Percentiles rank a stretch among this genome's conserved stretches.
These are phyloP conservation scores for Chelon auratus DNA, from an alignment of 2,797 vertebrate genomes.

Conservation along the genomic window DNA sequence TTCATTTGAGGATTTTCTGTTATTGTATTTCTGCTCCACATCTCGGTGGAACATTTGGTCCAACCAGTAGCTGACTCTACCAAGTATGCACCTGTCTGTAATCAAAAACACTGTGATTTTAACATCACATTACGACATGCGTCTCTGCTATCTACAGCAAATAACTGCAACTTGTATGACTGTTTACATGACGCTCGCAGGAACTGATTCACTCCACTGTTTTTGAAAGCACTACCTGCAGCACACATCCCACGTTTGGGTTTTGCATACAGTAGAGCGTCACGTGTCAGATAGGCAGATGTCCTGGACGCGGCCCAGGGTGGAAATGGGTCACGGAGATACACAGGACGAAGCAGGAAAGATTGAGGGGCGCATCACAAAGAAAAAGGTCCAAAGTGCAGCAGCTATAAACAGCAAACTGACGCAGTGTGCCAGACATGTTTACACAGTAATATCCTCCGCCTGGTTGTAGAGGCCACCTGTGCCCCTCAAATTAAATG, in stretches of 20 bases:
- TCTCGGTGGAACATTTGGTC: constrained; percentile 9
- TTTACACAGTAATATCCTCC: constrained; percentile 79
- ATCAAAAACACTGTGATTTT: neutral
- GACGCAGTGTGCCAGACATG: constrained; percentile 70
- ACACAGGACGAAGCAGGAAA: neutral
- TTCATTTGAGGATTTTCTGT: neutral
- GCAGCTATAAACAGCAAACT: constrained; percentile 62
- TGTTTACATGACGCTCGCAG: too few species aligned
- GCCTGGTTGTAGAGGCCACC: constrained; percentile 46
- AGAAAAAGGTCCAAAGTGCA: constrained; percentile 75
- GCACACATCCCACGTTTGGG: neutral
- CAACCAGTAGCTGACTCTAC: constrained; percentile 14
- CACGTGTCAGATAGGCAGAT: neutral
- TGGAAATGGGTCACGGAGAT: neutral
- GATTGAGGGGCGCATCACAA: constrained; percentile 20
- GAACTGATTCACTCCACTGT: neutral
- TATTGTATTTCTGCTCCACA: neutral
- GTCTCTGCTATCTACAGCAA: neutral
- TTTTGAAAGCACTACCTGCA: neutral
- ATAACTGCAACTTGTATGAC: neutral
- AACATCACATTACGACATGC: constrained; percentile 1
- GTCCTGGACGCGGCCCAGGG: constrained; percentile 2
- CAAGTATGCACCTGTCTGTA: constrained; percentile 3
- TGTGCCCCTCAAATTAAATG: constrained; percentile 42
- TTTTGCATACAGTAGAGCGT: neutral